Conservation (phyloP, 2,113 vertebrate genomes). For the Mixornis gularis region DNA sequence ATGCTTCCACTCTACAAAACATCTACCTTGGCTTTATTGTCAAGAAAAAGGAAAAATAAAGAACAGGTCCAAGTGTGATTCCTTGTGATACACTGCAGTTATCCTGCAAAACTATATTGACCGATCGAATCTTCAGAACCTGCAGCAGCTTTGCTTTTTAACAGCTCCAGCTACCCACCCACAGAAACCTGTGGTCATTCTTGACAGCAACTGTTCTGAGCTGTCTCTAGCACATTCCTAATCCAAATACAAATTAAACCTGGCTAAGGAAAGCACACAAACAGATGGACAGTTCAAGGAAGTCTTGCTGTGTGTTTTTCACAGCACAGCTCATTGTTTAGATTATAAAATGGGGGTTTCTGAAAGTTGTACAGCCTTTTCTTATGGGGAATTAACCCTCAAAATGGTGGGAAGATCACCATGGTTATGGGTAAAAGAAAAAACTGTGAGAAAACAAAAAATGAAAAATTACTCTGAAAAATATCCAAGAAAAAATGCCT, state of each 20-base stretch:
- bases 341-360: neutral
- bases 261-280: neutral
- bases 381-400: neutral
- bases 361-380: neutral
- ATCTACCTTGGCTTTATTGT: neutral
- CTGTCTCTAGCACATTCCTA: neutral
- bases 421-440: neutral
- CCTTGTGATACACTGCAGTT: neutral
- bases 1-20: neutral
- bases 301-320: neutral
- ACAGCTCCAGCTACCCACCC: neutral
- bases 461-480: neutral
- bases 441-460: neutral
- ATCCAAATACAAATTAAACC: neutral
- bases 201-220: neutral
- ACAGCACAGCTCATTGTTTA: neutral
- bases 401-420: neutral
- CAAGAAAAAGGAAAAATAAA: neutral
- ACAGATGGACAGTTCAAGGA: neutral
- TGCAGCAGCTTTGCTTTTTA: neutral
- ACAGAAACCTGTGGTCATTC: neutral
- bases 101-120: neutral
- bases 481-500: neutral
- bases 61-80: neutral
- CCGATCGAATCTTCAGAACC: accelerated